Percentiles rank a stretch among this genome's conserved stretches.
These are phyloP conservation scores for Lordiphosa collinella DNA, from an alignment of 1,140 invertebrate genomes.

Conservation along the genomic window DNA sequence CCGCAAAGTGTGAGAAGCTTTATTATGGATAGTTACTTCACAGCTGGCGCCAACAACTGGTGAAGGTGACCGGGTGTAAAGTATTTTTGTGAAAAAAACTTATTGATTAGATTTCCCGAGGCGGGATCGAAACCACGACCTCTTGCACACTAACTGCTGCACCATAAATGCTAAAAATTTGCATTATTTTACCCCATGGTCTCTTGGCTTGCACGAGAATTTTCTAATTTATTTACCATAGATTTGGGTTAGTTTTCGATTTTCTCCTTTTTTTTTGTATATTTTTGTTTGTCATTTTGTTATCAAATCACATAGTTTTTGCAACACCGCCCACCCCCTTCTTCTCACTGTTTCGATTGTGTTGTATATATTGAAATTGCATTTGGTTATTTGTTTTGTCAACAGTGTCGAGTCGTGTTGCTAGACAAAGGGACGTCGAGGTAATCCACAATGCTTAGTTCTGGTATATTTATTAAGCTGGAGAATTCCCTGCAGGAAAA, in stretches of 20 bases:
- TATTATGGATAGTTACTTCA: too few relatives aligned
- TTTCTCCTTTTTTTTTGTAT: neutral
- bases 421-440: constrained; percentile 60
- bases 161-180: too few relatives aligned
- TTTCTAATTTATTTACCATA: constrained; percentile 51
- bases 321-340: constrained; percentile 6
- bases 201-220: constrained; percentile 3
- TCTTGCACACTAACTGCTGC: too few relatives aligned
- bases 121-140: too few relatives aligned
- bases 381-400: constrained; percentile 53
- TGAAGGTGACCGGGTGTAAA: too few relatives aligned
- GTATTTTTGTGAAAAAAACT: too few relatives aligned
- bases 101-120: too few relatives aligned
- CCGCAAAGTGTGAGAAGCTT: too few relatives aligned
- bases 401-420: constrained; percentile 13
- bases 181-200: neutral
- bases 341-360: neutral
- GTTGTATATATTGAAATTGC: constrained; percentile 43
- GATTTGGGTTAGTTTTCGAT: constrained; percentile 23
- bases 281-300: constrained; percentile 44
- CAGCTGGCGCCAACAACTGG: too few relatives aligned
- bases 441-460: too few relatives aligned
- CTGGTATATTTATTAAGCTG: neutral
- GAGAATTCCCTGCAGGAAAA: too few relatives aligned
- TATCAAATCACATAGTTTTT: constrained; percentile 56